A percentile compares a stretch with the other conserved stretches of the same genome.
Conservation (phyloP, 1,140 invertebrate genomes). For the Tetramorium parvispinum region DNA sequence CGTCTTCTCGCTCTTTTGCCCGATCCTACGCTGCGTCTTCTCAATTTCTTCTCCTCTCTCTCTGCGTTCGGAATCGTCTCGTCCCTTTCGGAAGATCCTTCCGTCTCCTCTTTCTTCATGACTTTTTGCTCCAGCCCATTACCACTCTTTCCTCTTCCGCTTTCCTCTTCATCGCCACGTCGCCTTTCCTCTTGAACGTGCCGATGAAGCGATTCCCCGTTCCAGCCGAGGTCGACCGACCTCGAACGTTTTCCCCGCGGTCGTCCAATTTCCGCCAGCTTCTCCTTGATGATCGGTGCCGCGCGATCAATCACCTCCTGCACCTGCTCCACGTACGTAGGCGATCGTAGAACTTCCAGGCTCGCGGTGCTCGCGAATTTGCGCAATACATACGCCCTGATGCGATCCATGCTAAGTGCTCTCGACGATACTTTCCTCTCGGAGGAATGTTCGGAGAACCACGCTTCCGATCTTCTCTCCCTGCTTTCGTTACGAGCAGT, state of each 20-base stretch:
- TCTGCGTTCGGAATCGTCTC: not conserved
- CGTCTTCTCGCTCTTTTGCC: conserved; percentile 27
- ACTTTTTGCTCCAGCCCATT: not conserved
- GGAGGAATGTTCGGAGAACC: conserved; percentile 40
- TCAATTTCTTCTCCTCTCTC: not conserved
- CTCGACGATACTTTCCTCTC: conserved; percentile 55
- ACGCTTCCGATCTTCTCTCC: conserved; percentile 20
- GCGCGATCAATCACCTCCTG: conserved; percentile 79
- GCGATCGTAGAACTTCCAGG: conserved; percentile 77
- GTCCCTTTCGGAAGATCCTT: not conserved
- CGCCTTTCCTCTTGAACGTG: not conserved
- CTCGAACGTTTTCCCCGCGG: not conserved
- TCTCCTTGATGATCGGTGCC: conserved; percentile 77
- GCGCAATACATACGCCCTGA: conserved; percentile 75
- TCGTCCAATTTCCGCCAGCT: conserved; percentile 71
- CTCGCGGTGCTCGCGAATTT: conserved; percentile 74
- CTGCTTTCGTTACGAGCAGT: conserved; percentile 32
- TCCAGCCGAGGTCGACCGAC: conserved; percentile 30
- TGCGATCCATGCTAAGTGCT: conserved; percentile 72
- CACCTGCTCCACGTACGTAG: conserved; percentile 79
- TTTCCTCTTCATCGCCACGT: not conserved
- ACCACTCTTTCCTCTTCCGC: not conserved
- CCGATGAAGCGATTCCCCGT: conserved; percentile 18
- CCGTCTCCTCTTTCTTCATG: not conserved
- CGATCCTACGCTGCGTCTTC: conserved; percentile 2